Conservation (phyloP, 1,140 invertebrate species). For the Caenorhabditis remanei region DNA sequence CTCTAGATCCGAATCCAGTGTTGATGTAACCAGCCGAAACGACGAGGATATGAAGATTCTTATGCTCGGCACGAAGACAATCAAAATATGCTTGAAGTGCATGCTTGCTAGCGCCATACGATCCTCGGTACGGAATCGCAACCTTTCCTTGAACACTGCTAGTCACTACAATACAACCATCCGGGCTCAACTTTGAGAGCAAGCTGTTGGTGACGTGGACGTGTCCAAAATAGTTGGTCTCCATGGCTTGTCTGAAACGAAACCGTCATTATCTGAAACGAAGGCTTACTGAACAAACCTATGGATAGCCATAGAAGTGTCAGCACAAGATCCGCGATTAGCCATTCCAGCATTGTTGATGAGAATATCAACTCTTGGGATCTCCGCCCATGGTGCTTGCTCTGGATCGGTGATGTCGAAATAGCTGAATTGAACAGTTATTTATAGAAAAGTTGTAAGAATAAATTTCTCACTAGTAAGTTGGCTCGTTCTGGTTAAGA, state of each 20-base stretch:
- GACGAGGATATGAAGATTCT: conserved; percentile 71
- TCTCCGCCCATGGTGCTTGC: conserved; percentile 59
- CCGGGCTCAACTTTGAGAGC: conserved; percentile 84
- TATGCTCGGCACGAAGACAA: conserved; percentile 77
- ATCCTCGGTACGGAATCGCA: conserved; percentile 83
- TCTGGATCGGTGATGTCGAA: conserved; percentile 65
- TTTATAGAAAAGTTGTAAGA: neutral
- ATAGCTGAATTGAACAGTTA: conserved; percentile 56
- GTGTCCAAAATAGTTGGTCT: conserved; percentile 93
- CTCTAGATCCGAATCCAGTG: conserved; percentile 73
- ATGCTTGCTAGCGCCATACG: conserved; percentile 92
- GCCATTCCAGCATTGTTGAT: conserved; percentile 68
- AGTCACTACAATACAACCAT: conserved; percentile 88
- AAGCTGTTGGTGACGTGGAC: conserved; percentile 89
- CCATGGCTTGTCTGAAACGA: conserved; percentile 85
- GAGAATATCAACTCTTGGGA: conserved; percentile 66
- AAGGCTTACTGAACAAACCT: neutral
- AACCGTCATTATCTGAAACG: no score
- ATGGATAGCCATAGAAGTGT: conserved; percentile 82
- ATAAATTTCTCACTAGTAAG: conserved; percentile 28
- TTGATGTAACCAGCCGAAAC: conserved; percentile 76
- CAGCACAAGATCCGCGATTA: conserved; percentile 83
- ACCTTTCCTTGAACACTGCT: conserved; percentile 89
- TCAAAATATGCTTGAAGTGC: conserved; percentile 81
- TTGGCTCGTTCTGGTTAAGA: conserved; percentile 64